Evolutionary conservation across 1,140 invertebrate genomes (phyloP), one percentile per base, ranked within the genome.

Genomic region (Trypoxylus dichotomus): DNA sequence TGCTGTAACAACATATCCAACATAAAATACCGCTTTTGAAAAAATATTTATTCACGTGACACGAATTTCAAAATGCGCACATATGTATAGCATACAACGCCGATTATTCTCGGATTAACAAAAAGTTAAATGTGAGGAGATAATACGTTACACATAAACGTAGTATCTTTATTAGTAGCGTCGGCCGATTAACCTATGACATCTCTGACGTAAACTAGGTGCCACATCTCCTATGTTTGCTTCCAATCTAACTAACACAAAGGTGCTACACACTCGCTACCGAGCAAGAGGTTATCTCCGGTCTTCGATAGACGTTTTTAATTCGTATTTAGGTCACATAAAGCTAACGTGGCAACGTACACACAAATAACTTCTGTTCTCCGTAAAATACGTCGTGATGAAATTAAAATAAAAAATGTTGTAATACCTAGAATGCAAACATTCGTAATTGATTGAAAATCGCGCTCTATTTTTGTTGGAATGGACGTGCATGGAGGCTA

Each of bases 331-430:
- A 29, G 60, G 60, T 68, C 60, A 68, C 60, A 68, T 68, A 13
- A 68, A 29, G 24, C 24, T 68, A 68, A 68, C 60, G 60, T 68
- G 60, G 60, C 60, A 68, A 68, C 60, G 27, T 19, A 60, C 21
- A 68, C 21, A 68, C 60, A 68, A 68, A 68, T 68, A 68, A 15
- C 60, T 68, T 68, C 60, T 68, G n/a, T 68, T 68, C 60, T 19
- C 60, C 21, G 60, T 68, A 68, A 68, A 19, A 27, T 13, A 29
- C 60, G n/a, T 68, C n/a, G 60, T 68, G 60, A 68, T 68, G 60
- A 68, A 68, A 68, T 27, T 68, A 24, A 24, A 68, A 24, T 68
- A 68, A 68, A 68, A 68, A 24, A 29, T 24, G 60, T 68, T 68
- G 21, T 13, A 68, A 68, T 68, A 68, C 60, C 60, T 68, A 29